These are phyloP conservation scores for Centropus unirufus DNA, from an alignment of 2,113 vertebrate genomes.

Conservation along the genomic window DNA sequence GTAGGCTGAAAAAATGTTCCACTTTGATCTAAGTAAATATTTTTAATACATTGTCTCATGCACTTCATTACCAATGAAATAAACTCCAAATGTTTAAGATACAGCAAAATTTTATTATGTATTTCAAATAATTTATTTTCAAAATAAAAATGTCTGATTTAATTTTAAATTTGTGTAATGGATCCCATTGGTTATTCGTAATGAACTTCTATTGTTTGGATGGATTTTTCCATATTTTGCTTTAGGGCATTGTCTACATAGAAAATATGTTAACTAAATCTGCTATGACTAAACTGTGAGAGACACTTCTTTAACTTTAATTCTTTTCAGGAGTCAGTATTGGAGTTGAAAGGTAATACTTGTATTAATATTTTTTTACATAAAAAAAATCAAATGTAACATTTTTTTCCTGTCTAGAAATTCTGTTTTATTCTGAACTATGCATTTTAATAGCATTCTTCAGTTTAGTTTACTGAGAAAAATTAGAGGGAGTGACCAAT, in stretches of 20 bases:
- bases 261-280: not conserved
- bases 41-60: constrained; percentile 1
- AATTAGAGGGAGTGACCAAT: not conserved
- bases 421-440: not conserved
- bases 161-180: not conserved
- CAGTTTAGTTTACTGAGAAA: not conserved
- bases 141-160: not conserved
- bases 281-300: not conserved
- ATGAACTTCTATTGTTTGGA: not conserved
- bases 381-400: not conserved
- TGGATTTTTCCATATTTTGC: not conserved
- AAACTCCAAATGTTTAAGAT: not conserved
- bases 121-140: not conserved
- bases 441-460: not conserved
- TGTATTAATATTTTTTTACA: not conserved
- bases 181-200: not conserved
- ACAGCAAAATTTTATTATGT: not conserved
- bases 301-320: not conserved
- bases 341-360: not conserved
- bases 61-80: not conserved
- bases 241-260: not conserved
- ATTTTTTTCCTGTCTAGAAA: not conserved
- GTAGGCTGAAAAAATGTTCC: constrained; percentile 36
- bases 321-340: not conserved
- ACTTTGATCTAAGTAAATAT: constrained; percentile 3